A percentile compares a stretch with the other conserved stretches of the same genome.
These are phyloP conservation scores for Anniella stebbinsi DNA, from an alignment of 2,797 vertebrate species.

Conservation along the genomic window DNA sequence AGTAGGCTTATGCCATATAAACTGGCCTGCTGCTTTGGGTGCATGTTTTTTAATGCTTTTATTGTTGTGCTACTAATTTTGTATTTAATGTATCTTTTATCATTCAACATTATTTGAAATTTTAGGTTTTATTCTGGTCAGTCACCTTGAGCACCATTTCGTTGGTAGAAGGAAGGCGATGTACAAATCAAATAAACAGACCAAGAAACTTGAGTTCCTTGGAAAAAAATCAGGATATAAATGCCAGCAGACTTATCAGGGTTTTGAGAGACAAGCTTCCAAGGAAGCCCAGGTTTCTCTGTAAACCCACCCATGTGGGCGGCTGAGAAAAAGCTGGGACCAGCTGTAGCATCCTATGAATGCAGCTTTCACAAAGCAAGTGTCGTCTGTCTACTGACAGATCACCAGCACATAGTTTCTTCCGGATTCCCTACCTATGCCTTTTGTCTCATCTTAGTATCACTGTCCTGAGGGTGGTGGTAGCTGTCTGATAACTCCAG, in stretches of 20 bases:
- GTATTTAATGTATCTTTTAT: too few relatives aligned
- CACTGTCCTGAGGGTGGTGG: neutral
- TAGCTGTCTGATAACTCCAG: neutral
- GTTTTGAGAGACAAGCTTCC: neutral
- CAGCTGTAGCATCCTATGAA: neutral
- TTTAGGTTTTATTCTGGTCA: too few relatives aligned
- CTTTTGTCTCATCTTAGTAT: neutral
- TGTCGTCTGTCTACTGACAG: neutral
- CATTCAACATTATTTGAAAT: too few relatives aligned
- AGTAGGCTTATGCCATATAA: too few relatives aligned
- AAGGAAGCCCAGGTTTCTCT: neutral
- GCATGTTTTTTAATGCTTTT: too few relatives aligned
- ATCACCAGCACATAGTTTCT: neutral
- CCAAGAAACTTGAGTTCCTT: neutral
- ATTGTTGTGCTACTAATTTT: too few relatives aligned
- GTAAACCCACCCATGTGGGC: neutral
- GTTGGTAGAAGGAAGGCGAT: too few relatives aligned
- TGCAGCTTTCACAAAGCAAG: neutral
- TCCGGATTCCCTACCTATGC: neutral
- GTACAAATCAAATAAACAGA: neutral
- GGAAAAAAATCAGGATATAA: neutral
- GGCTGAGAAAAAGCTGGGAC: too few relatives aligned
- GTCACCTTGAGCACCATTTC: too few relatives aligned
- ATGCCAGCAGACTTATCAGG: neutral
- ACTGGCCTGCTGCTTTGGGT: too few relatives aligned